Conservation (phyloP, 1,140 invertebrate species). For the Pygmarrhopalites habei region DNA sequence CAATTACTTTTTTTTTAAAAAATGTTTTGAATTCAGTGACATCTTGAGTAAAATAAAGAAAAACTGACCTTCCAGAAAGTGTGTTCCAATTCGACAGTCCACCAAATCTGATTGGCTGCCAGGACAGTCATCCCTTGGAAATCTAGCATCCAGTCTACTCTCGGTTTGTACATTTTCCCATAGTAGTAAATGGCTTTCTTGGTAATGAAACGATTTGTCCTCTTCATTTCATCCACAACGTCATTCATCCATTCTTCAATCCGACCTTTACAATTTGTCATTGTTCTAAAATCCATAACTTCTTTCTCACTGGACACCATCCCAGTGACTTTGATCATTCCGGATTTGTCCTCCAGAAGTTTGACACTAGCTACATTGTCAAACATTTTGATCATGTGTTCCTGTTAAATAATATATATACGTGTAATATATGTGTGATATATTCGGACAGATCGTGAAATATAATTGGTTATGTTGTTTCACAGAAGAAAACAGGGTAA, state of each 20-base stretch:
- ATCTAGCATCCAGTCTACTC: conserved; percentile 74
- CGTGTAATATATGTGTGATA: no score
- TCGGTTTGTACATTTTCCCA: conserved; percentile 59
- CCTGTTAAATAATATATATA: no score
- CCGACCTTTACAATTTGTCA: conserved; percentile 55
- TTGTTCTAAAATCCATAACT: conserved; percentile 69
- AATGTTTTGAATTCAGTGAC: no score
- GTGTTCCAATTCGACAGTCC: conserved; percentile 87
- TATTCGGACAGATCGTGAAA: no score
- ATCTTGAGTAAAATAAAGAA: no score
- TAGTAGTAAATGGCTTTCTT: conserved; percentile 83
- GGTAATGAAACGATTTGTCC: conserved; percentile 71
- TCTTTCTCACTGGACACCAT: conserved; percentile 81
- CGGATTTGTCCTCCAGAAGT: conserved; percentile 55
- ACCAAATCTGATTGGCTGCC: conserved; percentile 81
- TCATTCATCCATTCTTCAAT: conserved; percentile 87
- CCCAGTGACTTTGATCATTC: conserved; percentile 58
- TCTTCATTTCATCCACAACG: conserved; percentile 73
- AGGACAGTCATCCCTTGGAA: conserved; percentile 83
- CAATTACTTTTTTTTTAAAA: no score
- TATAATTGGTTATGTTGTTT: no score
- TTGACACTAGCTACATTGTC: conserved; percentile 73
- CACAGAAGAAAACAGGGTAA: no score
- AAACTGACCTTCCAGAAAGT: conserved; percentile 69
- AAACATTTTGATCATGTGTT: no score